Base-by-base conservation (phyloP, 2,113 vertebrate genomes). In the Petrocephalus zakoni region DNA sequence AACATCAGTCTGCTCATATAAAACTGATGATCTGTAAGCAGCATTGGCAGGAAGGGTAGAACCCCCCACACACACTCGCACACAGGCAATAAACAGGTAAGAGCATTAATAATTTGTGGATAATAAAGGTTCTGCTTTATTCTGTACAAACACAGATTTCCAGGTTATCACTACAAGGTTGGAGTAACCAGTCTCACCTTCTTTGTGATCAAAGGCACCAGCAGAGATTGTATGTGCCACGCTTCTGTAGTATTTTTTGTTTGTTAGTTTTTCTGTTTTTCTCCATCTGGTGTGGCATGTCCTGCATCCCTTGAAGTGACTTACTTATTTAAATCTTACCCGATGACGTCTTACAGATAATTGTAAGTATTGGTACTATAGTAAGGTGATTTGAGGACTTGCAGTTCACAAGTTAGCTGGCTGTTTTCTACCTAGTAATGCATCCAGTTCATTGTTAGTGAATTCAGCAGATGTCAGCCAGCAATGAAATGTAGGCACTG, bases 121-220 rank as follows among this genome's bases (percentile, higher is more conserved):
- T 83, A n/a, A 42, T 85, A 55, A 85, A 64, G 55, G 42, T 19
- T 84, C n/a, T 37, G 19, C 15, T 81, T 88, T 53, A 78, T 81
- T 49, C 86, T 53, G 87, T 25, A 52, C 34, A 34, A 86, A 46
- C 8, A 53, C n/a, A 51, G 51, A 47, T 78, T 81, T 72, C 55
- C 46, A 47, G 25, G 42, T 68, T 85, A 6, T 42, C 81, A 87
- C 55, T 75, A 64, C 47, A 88, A 49, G 56, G 88, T n/a, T 56
- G 78, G 7, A 29, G 10, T 56, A 49, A 21, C 64, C 64, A 25
- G 19, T 64, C 53, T 61, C 53, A n/a, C 86, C 72, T 64, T 34
- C 52, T n/a, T 82, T 49, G 1, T 61, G 85, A 89, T 89, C 85
- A 89, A 89, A 89, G 89, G 22, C 34, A 46, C 1, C 58, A 56